Conservation (phyloP, 1,140 invertebrate species). For the Cataglyphis hispanica region DNA sequence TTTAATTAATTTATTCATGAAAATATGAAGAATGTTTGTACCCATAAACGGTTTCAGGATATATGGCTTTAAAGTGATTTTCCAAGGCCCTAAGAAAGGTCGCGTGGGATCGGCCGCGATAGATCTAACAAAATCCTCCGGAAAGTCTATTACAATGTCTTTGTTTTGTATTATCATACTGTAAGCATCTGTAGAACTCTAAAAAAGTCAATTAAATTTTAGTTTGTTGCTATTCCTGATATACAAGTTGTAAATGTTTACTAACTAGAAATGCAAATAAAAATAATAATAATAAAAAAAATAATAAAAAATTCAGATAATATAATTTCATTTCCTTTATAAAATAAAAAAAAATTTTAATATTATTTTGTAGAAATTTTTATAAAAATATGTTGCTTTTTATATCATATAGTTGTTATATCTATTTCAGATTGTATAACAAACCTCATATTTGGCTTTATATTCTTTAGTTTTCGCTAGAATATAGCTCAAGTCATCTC, state of each 20-base stretch:
- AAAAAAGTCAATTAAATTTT: slow-evolving; percentile 60
- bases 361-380: slow-evolving; percentile 9
- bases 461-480: slow-evolving; percentile 87
- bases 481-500: slow-evolving; percentile 79
- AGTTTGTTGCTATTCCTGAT: not conserved
- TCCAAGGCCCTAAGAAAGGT: slow-evolving; percentile 92
- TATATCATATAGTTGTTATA: not conserved
- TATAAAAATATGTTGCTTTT: not conserved
- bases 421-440: slow-evolving; percentile 8
- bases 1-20: slow-evolving; percentile 22
- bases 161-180: slow-evolving; percentile 90
- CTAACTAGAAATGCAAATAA: slow-evolving; percentile 3
- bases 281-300: slow-evolving; percentile 27
- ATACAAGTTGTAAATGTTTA: not conserved
- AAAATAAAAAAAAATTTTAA: slow-evolving; percentile 5
- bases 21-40: slow-evolving; percentile 32
- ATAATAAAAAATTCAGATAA: slow-evolving; percentile 24
- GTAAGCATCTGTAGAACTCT: slow-evolving; percentile 89
- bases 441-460: slow-evolving; percentile 88
- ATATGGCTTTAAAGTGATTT: slow-evolving; percentile 90
- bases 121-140: slow-evolving; percentile 89
- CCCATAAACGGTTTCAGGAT: slow-evolving; percentile 90
- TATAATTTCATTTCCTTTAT: slow-evolving; percentile 13
- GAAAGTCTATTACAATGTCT: slow-evolving; percentile 91
- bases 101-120: slow-evolving; percentile 89